Base-by-base conservation (phyloP, 2,797 vertebrate genomes). In the Sebastes taczanowskii region DNA sequence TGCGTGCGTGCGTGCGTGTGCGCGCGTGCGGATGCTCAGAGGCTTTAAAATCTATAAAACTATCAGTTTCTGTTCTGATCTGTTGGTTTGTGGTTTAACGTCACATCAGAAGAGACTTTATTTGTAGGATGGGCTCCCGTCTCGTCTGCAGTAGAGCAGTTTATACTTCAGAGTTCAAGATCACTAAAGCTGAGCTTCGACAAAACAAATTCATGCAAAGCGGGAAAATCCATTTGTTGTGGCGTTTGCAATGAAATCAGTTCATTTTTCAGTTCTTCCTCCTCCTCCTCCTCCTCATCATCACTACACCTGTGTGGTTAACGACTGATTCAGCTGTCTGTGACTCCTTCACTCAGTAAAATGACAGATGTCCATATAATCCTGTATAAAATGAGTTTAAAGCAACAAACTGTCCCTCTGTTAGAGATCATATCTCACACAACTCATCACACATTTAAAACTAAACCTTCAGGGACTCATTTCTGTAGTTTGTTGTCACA, bases 1-100 rank as follows among this genome's bases (percentile, higher is more conserved):
- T 4, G 32, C 0, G 32, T 10, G 32, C 0, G 8, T 32, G 30
- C 1, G 3, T 11, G 38, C 0, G 23, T 2, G 23, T 23, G 23
- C 2, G 23, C 2, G 23, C 2, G 23, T 23, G 23, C 2, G 38
- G 13, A 6, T 42, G 38, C 16, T 16, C 14, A 42, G 38, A 42
- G 38, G 38, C 38, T 16, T 42, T 42, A 42, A 42, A 16, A 16
- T 42, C 38, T 42, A 16, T 42, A 38, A 38, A 38, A 38, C 35
- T 38, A 42, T 0, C 38, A 42, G 14, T 52, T 52, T 52, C 46
- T 52, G 46, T 52, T 52, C 46, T 0, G 46, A 18, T 52, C 18
- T 20, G 46, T 52, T 8, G 46, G 16, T 20, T 52, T 6, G 0
- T 18, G 18, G 18, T 20, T 52, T 52, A 20, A 52, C 3, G 18